Evolutionary conservation across 1,140 invertebrate species (phyloP), one percentile per base, ranked within the genome.

Genomic region (Diprion similis): DNA sequence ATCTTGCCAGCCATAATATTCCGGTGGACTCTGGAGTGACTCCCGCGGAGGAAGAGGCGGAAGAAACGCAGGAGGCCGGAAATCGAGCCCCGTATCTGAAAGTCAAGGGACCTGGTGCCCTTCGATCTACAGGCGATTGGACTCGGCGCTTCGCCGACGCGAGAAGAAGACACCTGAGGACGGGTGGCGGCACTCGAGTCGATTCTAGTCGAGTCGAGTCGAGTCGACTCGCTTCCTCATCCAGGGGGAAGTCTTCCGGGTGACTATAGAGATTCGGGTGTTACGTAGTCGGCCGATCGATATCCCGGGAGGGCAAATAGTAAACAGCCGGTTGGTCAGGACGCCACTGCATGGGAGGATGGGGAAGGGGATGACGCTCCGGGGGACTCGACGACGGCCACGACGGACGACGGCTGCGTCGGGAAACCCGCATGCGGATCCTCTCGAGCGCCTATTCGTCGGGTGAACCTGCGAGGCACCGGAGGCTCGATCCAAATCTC

Each of bases 251-350:
- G 51, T 59, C 51, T 59, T 59, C 51, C 51, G 51, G 37, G 8
- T 13, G 66, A 68, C 66, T 68, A 68, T 68, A 68, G 15, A 37
- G 66, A 45, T 45, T 68, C 66, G 17, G 66, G 66, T 45, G 85
- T 87, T 88, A 87, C 85, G 86, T 84, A 81, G 24, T 37, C 86
- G 81, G 84, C 83, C 85, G 85, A 88, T 87, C 87, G 85, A 88
- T 88, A 88, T 86, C 85, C 84, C 84, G 86, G 86, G 86, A 87
- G 86, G 85, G 83, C 85, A 87, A 88, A 88, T 84, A 87, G 87
- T 88, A 88, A 87, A 87, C 87, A 87, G 86, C 85, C 86, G 86
- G 87, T 88, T 88, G 87, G 87, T 85, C 87, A 88, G 86, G 83
- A 87, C 78, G 81, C 76, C 78, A 77, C 69, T 71, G 76, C 79